Conservation (phyloP, 1,140 invertebrate genomes). For the Centruroides sculpturatus region DNA sequence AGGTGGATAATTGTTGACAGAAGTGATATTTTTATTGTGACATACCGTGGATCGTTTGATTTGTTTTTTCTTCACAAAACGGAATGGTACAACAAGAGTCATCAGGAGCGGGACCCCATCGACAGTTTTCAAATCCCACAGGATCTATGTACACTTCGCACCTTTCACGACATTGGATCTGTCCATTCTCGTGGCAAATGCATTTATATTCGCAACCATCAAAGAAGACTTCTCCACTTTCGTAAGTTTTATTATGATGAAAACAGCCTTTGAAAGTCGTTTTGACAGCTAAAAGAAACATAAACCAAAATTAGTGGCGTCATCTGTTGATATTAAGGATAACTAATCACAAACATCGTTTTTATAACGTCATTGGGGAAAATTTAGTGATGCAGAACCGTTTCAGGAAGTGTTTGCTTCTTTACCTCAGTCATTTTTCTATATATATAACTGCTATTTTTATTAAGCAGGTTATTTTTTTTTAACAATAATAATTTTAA, state of each 20-base stretch:
- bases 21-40: too few relatives aligned
- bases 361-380: neutral
- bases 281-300: neutral
- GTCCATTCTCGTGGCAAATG: constrained; percentile 51
- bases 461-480: too few relatives aligned
- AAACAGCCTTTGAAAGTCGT: constrained; percentile 42
- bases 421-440: neutral
- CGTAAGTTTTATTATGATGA: constrained; percentile 53
- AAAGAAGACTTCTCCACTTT: constrained; percentile 51
- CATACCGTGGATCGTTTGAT: too few relatives aligned
- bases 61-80: constrained; percentile 58
- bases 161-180: constrained; percentile 53
- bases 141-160: constrained; percentile 27
- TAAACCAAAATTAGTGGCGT: neutral
- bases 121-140: constrained; percentile 44
- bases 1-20: too few relatives aligned
- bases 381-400: neutral
- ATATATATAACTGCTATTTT: neutral
- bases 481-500: too few relatives aligned
- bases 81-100: constrained; percentile 69
- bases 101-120: constrained; percentile 42
- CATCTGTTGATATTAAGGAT: neutral
- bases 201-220: constrained; percentile 62
- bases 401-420: too few relatives aligned
- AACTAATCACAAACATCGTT: neutral